These are phyloP conservation scores for Ooceraea biroi DNA, from an alignment of 1,140 invertebrate species.

Conservation along the genomic window DNA sequence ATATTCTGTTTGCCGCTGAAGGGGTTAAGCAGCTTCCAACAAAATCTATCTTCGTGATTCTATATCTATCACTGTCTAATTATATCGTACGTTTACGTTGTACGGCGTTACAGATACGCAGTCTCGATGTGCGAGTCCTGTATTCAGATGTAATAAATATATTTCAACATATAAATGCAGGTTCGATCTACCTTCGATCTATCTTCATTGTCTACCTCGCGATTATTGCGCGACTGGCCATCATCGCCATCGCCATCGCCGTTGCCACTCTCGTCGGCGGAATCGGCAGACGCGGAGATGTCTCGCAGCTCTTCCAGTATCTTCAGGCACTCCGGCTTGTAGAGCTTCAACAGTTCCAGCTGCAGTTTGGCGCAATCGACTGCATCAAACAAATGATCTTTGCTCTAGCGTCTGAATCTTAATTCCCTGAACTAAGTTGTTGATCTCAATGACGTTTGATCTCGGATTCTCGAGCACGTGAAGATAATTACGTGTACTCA, in stretches of 20 bases:
- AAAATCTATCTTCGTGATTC: constrained; percentile 43
- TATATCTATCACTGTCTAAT: constrained; percentile 65
- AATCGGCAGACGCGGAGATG: not conserved
- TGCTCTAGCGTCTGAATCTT: too few species aligned
- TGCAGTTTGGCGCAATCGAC: constrained; percentile 60
- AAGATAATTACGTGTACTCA: constrained; percentile 7
- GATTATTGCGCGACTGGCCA: not conserved
- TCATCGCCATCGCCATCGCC: not conserved
- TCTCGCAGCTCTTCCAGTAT: constrained; percentile 53
- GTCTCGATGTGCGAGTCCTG: constrained; percentile 67
- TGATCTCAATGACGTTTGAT: not conserved
- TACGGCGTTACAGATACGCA: constrained; percentile 51
- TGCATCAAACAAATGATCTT: constrained; percentile 1
- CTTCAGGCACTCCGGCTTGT: constrained; percentile 51
- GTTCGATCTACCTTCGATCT: not conserved
- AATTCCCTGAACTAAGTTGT: not conserved
- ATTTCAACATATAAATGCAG: constrained; percentile 72
- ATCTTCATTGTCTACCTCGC: not conserved
- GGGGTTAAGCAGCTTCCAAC: constrained; percentile 37
- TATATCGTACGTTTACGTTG: constrained; percentile 67
- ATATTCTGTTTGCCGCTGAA: too few species aligned
- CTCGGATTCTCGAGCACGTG: too few species aligned
- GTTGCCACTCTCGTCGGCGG: not conserved
- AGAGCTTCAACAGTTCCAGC: constrained; percentile 59
- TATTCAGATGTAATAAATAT: constrained; percentile 76